Evolutionary conservation across 1,140 invertebrate species (phyloP).

Genomic region (Tribolium castaneum): DNA sequence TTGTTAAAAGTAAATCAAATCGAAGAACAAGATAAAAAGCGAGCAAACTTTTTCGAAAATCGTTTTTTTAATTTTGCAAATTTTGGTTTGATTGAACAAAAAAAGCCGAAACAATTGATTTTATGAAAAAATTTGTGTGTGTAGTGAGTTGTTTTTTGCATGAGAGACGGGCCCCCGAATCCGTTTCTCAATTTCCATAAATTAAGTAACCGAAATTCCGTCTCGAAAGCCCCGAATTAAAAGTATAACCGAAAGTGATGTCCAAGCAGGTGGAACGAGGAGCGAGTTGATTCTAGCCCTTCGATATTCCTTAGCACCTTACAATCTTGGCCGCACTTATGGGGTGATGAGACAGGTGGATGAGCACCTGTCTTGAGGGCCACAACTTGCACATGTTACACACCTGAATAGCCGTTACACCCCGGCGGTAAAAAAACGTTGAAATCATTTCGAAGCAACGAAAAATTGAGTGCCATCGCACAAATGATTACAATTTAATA

Average conservation of each 20-base stretch:
- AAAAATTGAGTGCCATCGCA: slow-evolving; percentile 43
- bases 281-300: neutral
- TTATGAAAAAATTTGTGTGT: too few species aligned
- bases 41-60: too few species aligned
- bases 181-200: slow-evolving; percentile 31
- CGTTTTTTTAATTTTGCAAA: too few species aligned
- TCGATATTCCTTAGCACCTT: slow-evolving; percentile 28
- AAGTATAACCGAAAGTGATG: slow-evolving; percentile 27
- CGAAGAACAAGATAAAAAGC: too few species aligned
- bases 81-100: too few species aligned
- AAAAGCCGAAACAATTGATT: too few species aligned
- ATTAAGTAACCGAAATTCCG: slow-evolving; percentile 18
- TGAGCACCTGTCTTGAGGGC: slow-evolving; percentile 29
- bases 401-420: slow-evolving; percentile 31
- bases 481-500: slow-evolving; percentile 50
- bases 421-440: slow-evolving; percentile 12
- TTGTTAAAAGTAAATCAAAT: too few species aligned
- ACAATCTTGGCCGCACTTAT: slow-evolving; percentile 27
- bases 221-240: slow-evolving; percentile 18
- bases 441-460: neutral
- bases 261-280: slow-evolving; percentile 29
- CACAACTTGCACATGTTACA: slow-evolving; percentile 30
- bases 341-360: slow-evolving; percentile 31
- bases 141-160: too few species aligned
- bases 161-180: neutral